Percentiles rank a stretch among this genome's conserved stretches.
phyloP scores from a whole-genome alignment of 2,113 vertebrate genomes.

The Tachysurus fulvidraco region DNA sequence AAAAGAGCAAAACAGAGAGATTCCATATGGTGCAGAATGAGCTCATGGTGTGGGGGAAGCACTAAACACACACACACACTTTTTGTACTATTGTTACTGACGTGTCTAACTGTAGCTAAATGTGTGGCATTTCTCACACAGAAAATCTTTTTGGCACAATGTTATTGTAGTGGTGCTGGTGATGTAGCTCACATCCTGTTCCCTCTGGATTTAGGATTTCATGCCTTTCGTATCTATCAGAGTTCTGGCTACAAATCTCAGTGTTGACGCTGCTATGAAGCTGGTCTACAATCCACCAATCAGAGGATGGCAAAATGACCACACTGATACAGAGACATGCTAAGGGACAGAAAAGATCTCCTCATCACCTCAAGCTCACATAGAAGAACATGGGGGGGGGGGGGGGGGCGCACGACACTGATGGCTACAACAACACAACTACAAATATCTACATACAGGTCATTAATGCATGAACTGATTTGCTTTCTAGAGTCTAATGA shows the following conservation, averaged over 20 bases:
- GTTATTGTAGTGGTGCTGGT: neutral
- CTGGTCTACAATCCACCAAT: neutral
- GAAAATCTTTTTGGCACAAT: neutral
- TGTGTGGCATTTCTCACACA: neutral
- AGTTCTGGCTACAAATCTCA: neutral
- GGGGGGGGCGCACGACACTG: too few relatives aligned
- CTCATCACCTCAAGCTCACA: neutral
- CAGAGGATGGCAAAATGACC: neutral
- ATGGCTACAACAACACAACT: neutral
- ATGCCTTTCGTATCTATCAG: neutral
- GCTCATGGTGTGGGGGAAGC: slow-evolving; percentile 18
- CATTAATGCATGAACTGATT: too few relatives aligned
- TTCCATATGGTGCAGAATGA: slow-evolving; percentile 10
- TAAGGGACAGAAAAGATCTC: neutral
- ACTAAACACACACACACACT: slow-evolving; percentile 9
- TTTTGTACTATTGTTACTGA: neutral
- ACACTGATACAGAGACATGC: neutral
- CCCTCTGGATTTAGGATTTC: too few relatives aligned
- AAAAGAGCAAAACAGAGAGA: neutral
- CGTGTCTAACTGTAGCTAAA: neutral
- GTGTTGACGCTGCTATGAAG: neutral
- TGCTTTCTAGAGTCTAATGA: neutral
- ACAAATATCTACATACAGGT: neutral
- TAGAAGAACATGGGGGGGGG: neutral
- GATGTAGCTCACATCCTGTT: neutral